phyloP scores from a whole-genome alignment of 1,140 invertebrate species.

The Hyposmocoma kahamanoa region DNA sequence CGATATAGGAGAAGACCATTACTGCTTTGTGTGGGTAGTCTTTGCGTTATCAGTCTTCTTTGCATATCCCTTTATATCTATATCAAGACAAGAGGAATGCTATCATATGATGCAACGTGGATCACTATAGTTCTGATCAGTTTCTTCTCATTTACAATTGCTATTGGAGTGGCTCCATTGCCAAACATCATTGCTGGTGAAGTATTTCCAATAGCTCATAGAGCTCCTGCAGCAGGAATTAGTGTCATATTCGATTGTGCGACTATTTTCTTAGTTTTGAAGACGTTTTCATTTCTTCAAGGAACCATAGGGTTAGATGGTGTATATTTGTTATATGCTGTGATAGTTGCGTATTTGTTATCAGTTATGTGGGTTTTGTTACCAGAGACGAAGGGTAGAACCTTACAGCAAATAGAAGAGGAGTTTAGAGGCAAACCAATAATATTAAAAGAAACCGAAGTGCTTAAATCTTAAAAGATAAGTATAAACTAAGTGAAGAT shows the following conservation, averaged over 20 bases:
- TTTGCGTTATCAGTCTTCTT: conserved; percentile 31
- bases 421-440: conserved; percentile 22
- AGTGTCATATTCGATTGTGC: conserved; percentile 30
- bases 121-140: conserved; percentile 38
- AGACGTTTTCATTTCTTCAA: conserved; percentile 28
- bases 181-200: conserved; percentile 46
- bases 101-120: conserved; percentile 33
- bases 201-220: conserved; percentile 40
- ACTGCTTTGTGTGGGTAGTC: conserved; percentile 27
- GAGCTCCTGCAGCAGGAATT: conserved; percentile 33
- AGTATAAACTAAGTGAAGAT: too few relatives aligned
- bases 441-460: too few relatives aligned
- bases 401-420: conserved; percentile 39
- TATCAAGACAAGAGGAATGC: conserved; percentile 15
- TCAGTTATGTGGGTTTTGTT: conserved; percentile 28
- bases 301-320: conserved; percentile 30
- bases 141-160: conserved; percentile 37
- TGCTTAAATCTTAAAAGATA: too few relatives aligned
- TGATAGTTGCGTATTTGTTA: conserved; percentile 20
- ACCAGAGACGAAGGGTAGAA: conserved; percentile 35
- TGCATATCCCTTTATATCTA: conserved; percentile 36
- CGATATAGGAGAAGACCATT: conserved; percentile 41
- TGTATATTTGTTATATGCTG: conserved; percentile 26
- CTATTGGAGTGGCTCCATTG: conserved; percentile 39
- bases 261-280: conserved; percentile 31